These are phyloP conservation scores for Lophura swinhoii DNA, from an alignment of 2,797 vertebrate species.

Conservation along the genomic window DNA sequence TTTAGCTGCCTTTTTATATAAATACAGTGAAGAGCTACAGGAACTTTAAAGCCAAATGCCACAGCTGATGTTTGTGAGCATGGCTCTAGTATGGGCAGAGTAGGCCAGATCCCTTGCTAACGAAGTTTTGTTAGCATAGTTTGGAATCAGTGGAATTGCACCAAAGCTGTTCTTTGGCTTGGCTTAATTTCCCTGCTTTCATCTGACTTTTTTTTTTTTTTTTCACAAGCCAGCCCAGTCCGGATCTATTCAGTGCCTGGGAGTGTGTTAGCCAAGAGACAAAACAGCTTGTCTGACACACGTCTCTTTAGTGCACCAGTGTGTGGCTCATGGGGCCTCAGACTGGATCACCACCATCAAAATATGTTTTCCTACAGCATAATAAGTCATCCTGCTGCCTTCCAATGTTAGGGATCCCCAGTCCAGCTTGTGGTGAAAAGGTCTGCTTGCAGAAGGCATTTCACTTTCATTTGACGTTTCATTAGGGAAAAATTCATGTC, in stretches of 20 bases:
- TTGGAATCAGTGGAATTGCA: slow-evolving; percentile 45
- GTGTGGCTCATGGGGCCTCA: slow-evolving; percentile 67
- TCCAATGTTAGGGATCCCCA: slow-evolving; percentile 69
- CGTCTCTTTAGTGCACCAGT: slow-evolving; percentile 76
- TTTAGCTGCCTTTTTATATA: slow-evolving; percentile 62
- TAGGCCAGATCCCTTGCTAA: background rate
- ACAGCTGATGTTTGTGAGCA: slow-evolving; percentile 46
- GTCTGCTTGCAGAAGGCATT: slow-evolving; percentile 49
- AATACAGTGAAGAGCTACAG: slow-evolving; percentile 42
- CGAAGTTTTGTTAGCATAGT: slow-evolving; percentile 57
- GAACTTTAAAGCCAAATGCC: slow-evolving; percentile 56
- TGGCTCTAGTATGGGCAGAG: slow-evolving; percentile 69
- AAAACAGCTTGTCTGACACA: slow-evolving; percentile 77
- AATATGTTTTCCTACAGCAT: slow-evolving; percentile 65
- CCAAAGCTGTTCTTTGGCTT: slow-evolving; percentile 65
- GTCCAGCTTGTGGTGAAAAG: slow-evolving; percentile 58
- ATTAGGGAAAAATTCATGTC: slow-evolving; percentile 26
- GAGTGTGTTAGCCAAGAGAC: slow-evolving; percentile 72
- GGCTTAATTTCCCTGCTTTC: slow-evolving; percentile 73
- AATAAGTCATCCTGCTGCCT: slow-evolving; percentile 68
- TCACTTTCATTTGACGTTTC: slow-evolving; percentile 43
- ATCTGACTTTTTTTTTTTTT: slow-evolving; percentile 69
- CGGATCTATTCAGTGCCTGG: slow-evolving; percentile 72
- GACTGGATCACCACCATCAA: slow-evolving; percentile 72
- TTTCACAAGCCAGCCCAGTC: slow-evolving; percentile 77